A percentile compares a stretch with the other conserved stretches of the same genome.
Conservation (phyloP, 1,140 invertebrate genomes). For the Vanessa atalanta region DNA sequence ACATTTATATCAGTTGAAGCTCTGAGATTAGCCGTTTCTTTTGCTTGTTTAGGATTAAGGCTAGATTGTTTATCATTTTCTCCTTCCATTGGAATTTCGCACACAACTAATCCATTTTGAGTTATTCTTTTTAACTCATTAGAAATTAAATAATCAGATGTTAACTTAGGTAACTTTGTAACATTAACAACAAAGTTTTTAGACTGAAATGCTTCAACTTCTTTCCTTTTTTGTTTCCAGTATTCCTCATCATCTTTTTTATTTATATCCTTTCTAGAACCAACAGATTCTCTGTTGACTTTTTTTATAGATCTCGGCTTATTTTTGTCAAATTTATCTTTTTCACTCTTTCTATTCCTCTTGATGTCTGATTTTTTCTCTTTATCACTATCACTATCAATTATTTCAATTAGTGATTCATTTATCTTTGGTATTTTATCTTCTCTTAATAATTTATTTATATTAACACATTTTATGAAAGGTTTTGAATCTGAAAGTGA, state of each 20-base stretch:
- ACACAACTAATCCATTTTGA: constrained; percentile 46
- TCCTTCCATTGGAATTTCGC: constrained; percentile 32
- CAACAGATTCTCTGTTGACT: constrained; percentile 16
- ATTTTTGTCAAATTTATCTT: constrained; percentile 24
- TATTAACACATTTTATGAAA: constrained; percentile 67
- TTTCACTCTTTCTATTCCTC: constrained; percentile 24
- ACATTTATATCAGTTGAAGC: constrained; percentile 26
- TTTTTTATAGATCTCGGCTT: constrained; percentile 24
- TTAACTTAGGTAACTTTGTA: constrained; percentile 54
- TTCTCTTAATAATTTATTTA: constrained; percentile 63
- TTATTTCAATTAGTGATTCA: constrained; percentile 31
- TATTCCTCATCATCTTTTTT: constrained; percentile 45
- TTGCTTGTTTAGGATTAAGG: background rate
- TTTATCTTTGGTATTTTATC: constrained; percentile 43
- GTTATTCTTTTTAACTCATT: constrained; percentile 57
- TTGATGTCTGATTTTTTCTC: constrained; percentile 27
- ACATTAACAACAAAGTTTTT: constrained; percentile 59
- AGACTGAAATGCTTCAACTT: constrained; percentile 56
- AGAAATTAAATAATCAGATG: constrained; percentile 46
- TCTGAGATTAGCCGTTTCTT: background rate
- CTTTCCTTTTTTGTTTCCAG: constrained; percentile 52
- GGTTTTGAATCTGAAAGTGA: constrained; percentile 42
- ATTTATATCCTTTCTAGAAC: background rate
- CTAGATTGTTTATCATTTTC: background rate
- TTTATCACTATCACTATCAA: constrained; percentile 32